Evolutionary conservation across 2,113 vertebrate genomes (phyloP), one percentile per base, ranked within the genome.

Genomic region (Anoplopoma fimbria): DNA sequence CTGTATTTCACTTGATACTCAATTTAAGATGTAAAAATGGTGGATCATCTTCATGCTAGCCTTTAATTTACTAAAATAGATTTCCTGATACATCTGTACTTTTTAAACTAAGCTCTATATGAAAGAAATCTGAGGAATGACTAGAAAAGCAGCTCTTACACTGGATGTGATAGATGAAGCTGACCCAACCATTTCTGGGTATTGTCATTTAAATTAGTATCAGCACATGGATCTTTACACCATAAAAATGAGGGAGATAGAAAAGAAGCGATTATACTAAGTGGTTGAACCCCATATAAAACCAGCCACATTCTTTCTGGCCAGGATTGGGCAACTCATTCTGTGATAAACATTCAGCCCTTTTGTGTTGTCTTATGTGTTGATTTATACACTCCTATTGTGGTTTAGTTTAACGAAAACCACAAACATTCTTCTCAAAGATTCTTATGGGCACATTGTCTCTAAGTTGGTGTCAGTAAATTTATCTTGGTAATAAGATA

Each of bases 381-480:
- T 85, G 25, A 88, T 82, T 86, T 61, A 64, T 79, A 15, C 4
- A 4, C 34, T 53, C 6, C 33, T 45, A 51, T 78, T 69, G 63
- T 75, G 53, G 15, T 76, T 69, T 63, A 19, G 51, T 57, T 49
- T 1, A 13, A 53, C 69, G 10, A 78, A 84, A 85, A 81, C 79
- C 77, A 80, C 81, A 77, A 51, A 68, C 33, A 77, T 65, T 75
- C 61, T 13, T 87, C 23, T 71, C 49, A 23, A 5, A 67, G 23
- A 76, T 70, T 67, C 1, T 47, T 78, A 33, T 7, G 25, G 34
- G 38, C 47, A 34, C 34, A 15, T 3, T 45, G 42, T 57, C 29
- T 69, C 33, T 64, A 4, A 58, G 4, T 17, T 45, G 12, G 42
- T 51, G 23, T 77, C 27, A 62, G n/a, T 55, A 4, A 6, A 34